Evolutionary conservation across 2,113 vertebrate species (phyloP).

Genomic region (Atherinomorus stipes): DNA sequence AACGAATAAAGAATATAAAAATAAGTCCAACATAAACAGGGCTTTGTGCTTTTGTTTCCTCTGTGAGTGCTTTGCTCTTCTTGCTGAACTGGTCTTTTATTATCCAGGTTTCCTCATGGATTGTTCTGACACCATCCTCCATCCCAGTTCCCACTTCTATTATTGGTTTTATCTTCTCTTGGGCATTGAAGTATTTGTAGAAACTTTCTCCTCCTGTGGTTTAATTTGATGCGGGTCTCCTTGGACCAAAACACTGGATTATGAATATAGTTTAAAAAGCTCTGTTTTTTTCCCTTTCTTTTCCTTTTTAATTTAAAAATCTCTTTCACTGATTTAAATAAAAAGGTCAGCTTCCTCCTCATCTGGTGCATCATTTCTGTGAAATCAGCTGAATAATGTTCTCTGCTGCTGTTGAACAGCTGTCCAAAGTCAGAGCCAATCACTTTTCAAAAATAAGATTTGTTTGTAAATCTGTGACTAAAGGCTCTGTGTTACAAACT

Average conservation of each 20-base stretch:
- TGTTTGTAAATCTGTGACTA: not conserved
- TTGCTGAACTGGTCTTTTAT: conserved; percentile 8
- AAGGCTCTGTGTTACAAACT: not conserved
- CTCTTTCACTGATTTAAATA: not conserved
- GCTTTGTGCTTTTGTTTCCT: conserved; percentile 7
- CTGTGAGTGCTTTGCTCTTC: not conserved
- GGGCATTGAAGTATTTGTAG: conserved; percentile 33
- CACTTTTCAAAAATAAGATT: not conserved
- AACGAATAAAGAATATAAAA: not conserved
- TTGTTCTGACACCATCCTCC: conserved; percentile 5
- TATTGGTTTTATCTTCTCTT: conserved; percentile 39
- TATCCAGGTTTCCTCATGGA: conserved; percentile 23
- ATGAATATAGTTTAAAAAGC: not conserved
- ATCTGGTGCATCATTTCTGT: not conserved
- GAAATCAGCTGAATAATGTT: conserved; percentile 5
- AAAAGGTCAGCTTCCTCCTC: conserved; percentile 1
- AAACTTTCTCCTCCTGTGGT: conserved; percentile 17
- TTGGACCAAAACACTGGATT: conserved; percentile 18
- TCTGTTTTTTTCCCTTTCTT: not conserved
- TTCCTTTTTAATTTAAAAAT: not conserved
- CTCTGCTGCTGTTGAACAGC: not conserved
- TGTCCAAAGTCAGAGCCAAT: no score
- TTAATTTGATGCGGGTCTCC: conserved; percentile 19
- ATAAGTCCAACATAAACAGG: not conserved
- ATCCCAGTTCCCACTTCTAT: conserved; percentile 10